Conservation (phyloP, 2,888 invertebrate species). For the Carcina quercana region DNA sequence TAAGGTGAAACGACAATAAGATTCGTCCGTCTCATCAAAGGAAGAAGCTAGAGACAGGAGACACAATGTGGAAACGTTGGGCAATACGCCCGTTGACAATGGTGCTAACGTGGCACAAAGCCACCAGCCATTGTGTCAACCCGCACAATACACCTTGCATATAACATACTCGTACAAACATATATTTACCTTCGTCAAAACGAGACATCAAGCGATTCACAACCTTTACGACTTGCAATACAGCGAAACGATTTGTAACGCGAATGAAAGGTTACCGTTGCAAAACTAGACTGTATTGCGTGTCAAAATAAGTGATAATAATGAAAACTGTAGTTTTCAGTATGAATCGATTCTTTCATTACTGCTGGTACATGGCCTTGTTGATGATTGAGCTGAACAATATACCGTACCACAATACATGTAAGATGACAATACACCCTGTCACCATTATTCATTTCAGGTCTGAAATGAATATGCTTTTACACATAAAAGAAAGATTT, state of each 20-base stretch:
- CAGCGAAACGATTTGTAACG: conserved; percentile 16
- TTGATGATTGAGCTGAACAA: conserved; percentile 21
- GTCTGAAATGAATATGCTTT: no score
- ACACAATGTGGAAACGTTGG: conserved; percentile 66
- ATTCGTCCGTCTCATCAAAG: conserved; percentile 56
- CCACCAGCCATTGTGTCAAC: conserved; percentile 62
- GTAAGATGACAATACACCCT: no score
- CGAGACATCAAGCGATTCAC: conserved; percentile 35
- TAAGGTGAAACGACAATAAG: conserved; percentile 38
- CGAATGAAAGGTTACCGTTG: conserved; percentile 19
- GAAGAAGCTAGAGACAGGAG: conserved; percentile 50
- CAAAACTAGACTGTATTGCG: conserved; percentile 36
- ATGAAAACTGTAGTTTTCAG: conserved; percentile 48
- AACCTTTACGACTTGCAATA: conserved; percentile 27
- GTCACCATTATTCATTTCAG: no score
- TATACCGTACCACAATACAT: no score
- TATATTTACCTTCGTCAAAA: conserved; percentile 34
- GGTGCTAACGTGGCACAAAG: conserved; percentile 65
- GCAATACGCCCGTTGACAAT: conserved; percentile 70
- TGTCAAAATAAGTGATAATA: conserved; percentile 59
- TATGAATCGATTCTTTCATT: conserved; percentile 36
- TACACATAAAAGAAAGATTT: no score
- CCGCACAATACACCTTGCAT: conserved; percentile 67
- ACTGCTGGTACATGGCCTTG: conserved; percentile 34
- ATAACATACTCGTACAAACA: conserved; percentile 41